Evolutionary conservation across 2,888 invertebrate genomes (phyloP), one percentile per base, ranked within the genome.

Genomic region (Thera obeliscata): DNA sequence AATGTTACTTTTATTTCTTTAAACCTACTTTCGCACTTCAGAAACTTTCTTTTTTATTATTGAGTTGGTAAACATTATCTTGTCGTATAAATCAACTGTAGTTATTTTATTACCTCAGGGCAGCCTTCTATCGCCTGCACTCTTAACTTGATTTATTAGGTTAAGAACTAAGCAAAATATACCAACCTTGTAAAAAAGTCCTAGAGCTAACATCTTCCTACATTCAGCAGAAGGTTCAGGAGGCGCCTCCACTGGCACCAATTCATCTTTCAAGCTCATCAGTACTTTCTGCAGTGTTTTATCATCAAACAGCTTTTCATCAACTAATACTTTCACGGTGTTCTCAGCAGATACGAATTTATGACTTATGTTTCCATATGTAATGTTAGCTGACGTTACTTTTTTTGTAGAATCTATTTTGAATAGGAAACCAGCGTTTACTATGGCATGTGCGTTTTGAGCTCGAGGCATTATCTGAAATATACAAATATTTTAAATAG

Each of bases 161-260:
- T 48, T 3, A 48, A n/a, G 3, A 48, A 50, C 50, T 50, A 12
- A 50, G 11, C 55, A 2, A 38, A n/a, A 12, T 43, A 6, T 43
- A 2, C 64, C 70, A 84, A 96, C 97, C 94, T 97, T 98, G 85
- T 97, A 98, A 80, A 98, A 96, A n/a, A 98, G 88, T 4, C 96
- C 94, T 65, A 96, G 91, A 0, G 97, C 96, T 7, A 98, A 88
- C 9, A 93, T 93, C 78, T 95, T 96, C 38, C 97, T 94, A 78
- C 96, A 97, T 49, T 89, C 90, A 0, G 96, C 95, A 0, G 95
- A 94, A 0, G 96, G 95, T 78, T 97, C 96, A 0, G 96, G 96
- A 0, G 95, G 93, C 12, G 93, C 85, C 11, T 94, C 89, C 66
- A 95, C 95, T 0, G 97, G 96, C 1, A 91, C 81, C 0, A 98